Evolutionary conservation across 2,888 invertebrate genomes (phyloP), one percentile per base, ranked within the genome.

Genomic region (Pandemis heparana): DNA sequence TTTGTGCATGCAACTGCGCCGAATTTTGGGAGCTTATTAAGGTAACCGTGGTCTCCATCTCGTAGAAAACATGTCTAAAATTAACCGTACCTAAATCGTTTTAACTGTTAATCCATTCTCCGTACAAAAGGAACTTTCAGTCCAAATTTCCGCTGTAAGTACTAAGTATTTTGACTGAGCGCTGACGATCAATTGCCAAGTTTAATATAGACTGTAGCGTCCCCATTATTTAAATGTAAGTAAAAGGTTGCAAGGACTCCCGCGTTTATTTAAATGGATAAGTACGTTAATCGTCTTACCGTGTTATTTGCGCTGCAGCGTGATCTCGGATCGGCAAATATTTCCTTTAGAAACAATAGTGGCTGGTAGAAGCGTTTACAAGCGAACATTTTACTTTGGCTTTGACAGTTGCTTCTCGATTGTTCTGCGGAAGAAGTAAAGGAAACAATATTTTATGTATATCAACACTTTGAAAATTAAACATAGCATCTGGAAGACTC

Each of bases 281-380:
- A 85, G 82, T 82, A 81, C 84, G 82, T 82, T 85, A 86, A 85
- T 87, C 85, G 85, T 84, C 82, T 77, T 79, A 80, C 78, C 80
- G 80, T 79, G 78, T 78, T 83, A 80, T 86, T 87, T 85, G 78
- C 79, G 74, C 77, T 70, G 78, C 76, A 77, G 78, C 78, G 80
- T 79, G 81, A 81, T 81, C 82, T 81, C 80, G 78, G 79, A 79
- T 79, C 78, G 71, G 77, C 82, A 87, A 87, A 86, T 85, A 85
- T 85, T 88, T 83, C 77, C 85, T 77, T 74, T 77, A 75, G 80
- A 80, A 86, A 84, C 83, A 85, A 83, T 81, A 80, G 80, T 80
- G 79, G 83, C 77, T 76, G 51, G 75, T 23, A 82, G 85, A 83
- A 81, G 79, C 80, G 82, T 83, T 82, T 79, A 75, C 75, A 43